Percentiles rank a stretch among this genome's conserved stretches.
phyloP scores from a whole-genome alignment of 1,140 invertebrate species.

The Lineus longissimus region DNA sequence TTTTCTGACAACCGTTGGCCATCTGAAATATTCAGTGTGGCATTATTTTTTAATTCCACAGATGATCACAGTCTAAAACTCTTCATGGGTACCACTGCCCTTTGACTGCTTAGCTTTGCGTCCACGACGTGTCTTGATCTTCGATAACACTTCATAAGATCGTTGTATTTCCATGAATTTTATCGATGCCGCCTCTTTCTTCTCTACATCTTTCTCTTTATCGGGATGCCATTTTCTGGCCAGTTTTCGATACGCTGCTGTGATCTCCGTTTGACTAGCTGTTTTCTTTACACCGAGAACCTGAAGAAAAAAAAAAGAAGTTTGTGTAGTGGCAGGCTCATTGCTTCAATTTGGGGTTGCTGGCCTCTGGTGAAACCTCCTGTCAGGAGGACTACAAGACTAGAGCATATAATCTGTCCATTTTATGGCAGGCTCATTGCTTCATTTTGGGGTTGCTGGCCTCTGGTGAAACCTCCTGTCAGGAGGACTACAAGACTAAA shows the following conservation, averaged over 20 bases:
- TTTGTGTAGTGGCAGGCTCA: neutral
- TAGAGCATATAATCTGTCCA: neutral
- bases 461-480: neutral
- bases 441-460: neutral
- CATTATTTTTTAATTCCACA: no score
- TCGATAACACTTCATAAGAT: constrained; percentile 85
- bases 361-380: neutral
- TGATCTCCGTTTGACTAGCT: constrained; percentile 81
- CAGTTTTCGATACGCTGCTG: constrained; percentile 71
- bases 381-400: neutral
- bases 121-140: constrained; percentile 61
- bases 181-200: constrained; percentile 68
- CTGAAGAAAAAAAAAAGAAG: constrained; percentile 50
- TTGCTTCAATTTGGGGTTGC: neutral
- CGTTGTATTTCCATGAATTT: constrained; percentile 90
- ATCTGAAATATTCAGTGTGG: no score
- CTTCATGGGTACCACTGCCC: no score
- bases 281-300: constrained; percentile 70
- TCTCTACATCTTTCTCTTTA: constrained; percentile 67
- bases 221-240: constrained; percentile 91
- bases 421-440: no score
- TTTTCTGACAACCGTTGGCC: no score
- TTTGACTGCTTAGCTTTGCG: neutral
- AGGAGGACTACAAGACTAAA: neutral
- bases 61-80: no score